phyloP scores from a whole-genome alignment of 2,888 invertebrate genomes.

The Sycophila texana region DNA sequence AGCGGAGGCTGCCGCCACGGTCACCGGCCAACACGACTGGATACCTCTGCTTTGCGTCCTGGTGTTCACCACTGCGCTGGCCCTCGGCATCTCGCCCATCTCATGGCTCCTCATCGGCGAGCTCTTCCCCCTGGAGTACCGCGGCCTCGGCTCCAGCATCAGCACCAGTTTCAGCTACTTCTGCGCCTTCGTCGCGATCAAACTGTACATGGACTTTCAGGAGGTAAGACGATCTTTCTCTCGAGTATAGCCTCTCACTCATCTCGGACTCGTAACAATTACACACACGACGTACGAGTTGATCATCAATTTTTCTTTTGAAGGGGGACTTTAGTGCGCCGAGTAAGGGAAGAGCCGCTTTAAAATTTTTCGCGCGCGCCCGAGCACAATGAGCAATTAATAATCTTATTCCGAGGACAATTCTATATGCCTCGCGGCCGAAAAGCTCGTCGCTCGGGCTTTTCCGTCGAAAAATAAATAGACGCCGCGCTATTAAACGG shows the following conservation, averaged over 20 bases:
- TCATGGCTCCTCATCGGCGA: conserved; percentile 91
- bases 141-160: conserved; percentile 91
- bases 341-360: too few species aligned
- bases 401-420: too few species aligned
- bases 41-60: conserved; percentile 89
- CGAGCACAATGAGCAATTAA: too few species aligned
- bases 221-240: conserved; percentile 65
- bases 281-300: too few species aligned
- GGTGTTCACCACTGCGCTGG: conserved; percentile 90
- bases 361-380: too few species aligned
- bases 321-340: too few species aligned
- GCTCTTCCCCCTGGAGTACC: conserved; percentile 87
- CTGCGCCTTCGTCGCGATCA: conserved; percentile 90
- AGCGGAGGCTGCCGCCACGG: conserved; percentile 62
- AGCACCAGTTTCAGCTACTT: conserved; percentile 91
- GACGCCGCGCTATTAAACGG: neutral
- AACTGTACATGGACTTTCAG: conserved; percentile 90
- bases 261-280: too few species aligned
- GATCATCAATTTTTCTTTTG: too few species aligned
- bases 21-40: conserved; percentile 84
- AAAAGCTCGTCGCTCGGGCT: neutral
- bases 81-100: conserved; percentile 92
- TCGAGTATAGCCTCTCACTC: too few species aligned
- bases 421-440: too few species aligned
- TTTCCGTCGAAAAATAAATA: conserved; percentile 30